Evolutionary conservation across 1,140 invertebrate species (phyloP), one percentile per base, ranked within the genome.

Genomic region (Drosophila varians): DNA sequence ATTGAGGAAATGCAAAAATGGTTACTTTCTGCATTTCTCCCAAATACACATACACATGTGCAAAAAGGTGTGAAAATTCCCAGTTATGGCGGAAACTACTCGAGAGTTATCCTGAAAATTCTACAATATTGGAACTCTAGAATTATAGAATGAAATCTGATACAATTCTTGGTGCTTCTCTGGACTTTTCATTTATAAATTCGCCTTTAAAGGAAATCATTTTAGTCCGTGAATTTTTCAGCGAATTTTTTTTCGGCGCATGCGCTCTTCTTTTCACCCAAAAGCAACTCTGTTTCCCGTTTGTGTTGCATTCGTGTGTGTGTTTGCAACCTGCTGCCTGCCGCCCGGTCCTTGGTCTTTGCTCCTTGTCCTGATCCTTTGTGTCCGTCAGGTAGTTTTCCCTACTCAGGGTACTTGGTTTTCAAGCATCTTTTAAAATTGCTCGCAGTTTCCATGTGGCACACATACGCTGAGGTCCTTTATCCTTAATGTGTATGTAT

Each of bases 361-460:
- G n/a, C 8, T 8, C 11, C 12, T 5, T 3, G 12, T 38, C 36
- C 36, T 38, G 36, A 38, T 78, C 56, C 77, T 84, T 83, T 83
- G 75, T 84, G 28, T 45, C 38, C 74, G 61, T 60, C 80, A 84
- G 80, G 80, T 84, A 84, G 80, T 80, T 84, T 79, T 87, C 75
- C 76, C 54, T 49, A 70, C 56, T 68, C 51, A 43, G 53, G 26
- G 6, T 60, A 68, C 79, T 76, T 84, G 38, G 12, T 52, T 40
- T 55, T 76, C 43, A 64, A 86, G 80, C 62, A 76, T 86, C 76
- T 71, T 66, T 79, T 75, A 55, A 84, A 71, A 79, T 83, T 53
- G 71, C 65, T 47, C 52, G 56, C 65, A 71, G 79, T 79, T 83
- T 79, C 71, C 80, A 86, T 84, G 56, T 84, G 80, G 80, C 80